Evolutionary conservation across 2,797 vertebrate species (phyloP).

Genomic region (Sebastes itinus): DNA sequence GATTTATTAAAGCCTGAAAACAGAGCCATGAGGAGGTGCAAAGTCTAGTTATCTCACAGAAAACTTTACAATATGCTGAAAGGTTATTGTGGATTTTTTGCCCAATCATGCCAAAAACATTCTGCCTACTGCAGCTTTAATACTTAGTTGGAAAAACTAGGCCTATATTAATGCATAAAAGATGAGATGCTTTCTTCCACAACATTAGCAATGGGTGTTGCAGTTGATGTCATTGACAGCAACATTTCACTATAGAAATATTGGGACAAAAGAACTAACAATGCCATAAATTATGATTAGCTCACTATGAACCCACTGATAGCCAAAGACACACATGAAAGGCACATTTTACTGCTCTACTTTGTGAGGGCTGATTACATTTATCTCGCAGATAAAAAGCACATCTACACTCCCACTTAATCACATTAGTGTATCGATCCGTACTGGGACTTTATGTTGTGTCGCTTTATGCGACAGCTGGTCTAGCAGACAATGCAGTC

Average conservation of each 20-base stretch:
- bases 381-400: conserved; percentile 5
- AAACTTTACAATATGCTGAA: too few species aligned
- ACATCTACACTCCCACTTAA: conserved; percentile 13
- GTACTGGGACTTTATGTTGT: conserved; percentile 32
- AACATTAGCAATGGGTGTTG: neutral
- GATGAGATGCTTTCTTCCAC: neutral
- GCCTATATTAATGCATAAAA: neutral
- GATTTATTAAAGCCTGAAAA: too few species aligned
- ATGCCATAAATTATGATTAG: conserved; percentile 10
- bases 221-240: neutral
- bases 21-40: too few species aligned
- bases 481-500: conserved; percentile 70
- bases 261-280: neutral
- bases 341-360: neutral
- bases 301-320: neutral
- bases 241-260: neutral
- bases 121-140: too few species aligned
- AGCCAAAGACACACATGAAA: neutral
- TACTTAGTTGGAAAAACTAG: too few species aligned
- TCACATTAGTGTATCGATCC: conserved; percentile 53
- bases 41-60: too few species aligned
- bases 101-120: too few species aligned
- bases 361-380: conserved; percentile 9
- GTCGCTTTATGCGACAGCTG: conserved; percentile 71
- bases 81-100: too few species aligned